phyloP scores from a whole-genome alignment of 2,888 invertebrate species.

The Lochmaea crataegi region DNA sequence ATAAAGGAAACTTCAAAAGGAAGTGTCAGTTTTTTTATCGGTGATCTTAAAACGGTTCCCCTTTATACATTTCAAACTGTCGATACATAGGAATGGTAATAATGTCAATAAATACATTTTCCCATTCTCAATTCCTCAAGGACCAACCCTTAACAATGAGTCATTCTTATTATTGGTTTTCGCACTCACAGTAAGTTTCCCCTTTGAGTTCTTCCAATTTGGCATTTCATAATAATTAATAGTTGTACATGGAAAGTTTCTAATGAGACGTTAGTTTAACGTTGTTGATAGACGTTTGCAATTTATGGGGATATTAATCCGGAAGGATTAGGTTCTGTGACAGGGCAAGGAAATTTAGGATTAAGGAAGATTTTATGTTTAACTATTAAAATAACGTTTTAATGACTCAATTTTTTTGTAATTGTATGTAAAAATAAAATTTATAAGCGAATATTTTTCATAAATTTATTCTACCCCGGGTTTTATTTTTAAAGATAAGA shows the following conservation, averaged over 20 bases:
- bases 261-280: constrained; percentile 48
- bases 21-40: too few relatives aligned
- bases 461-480: too few relatives aligned
- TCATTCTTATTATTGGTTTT: constrained; percentile 13
- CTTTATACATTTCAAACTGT: too few relatives aligned
- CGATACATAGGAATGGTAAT: neutral
- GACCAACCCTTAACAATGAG: neutral
- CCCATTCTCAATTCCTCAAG: neutral
- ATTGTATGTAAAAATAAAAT: too few relatives aligned
- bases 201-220: constrained; percentile 19
- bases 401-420: too few relatives aligned
- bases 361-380: neutral
- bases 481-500: too few relatives aligned
- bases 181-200: constrained; percentile 6
- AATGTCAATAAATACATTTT: neutral
- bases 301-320: constrained; percentile 34
- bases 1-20: too few relatives aligned
- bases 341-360: neutral
- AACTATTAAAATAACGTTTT: neutral
- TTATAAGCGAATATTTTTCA: too few relatives aligned
- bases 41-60: too few relatives aligned
- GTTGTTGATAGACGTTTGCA: constrained; percentile 41
- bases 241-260: constrained; percentile 43
- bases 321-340: neutral
- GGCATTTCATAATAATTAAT: constrained; percentile 49